phyloP scores from a whole-genome alignment of 1,140 invertebrate species.

The Hyles vespertilio region DNA sequence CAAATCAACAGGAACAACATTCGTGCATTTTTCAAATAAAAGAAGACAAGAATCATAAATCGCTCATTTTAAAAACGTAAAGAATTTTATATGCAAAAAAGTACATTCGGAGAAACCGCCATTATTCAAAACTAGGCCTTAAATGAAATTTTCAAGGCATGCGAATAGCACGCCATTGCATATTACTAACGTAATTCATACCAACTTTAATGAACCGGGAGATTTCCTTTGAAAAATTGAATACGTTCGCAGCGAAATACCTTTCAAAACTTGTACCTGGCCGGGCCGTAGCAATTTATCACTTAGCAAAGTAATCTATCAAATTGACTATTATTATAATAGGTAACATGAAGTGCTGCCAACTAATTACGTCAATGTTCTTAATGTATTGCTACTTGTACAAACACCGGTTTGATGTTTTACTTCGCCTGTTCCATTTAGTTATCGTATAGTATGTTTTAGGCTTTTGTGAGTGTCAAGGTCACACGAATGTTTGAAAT shows the following conservation, averaged over 20 bases:
- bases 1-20: too few species aligned
- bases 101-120: too few species aligned
- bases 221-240: slow-evolving; percentile 15
- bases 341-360: slow-evolving; percentile 1
- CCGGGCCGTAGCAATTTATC: slow-evolving; percentile 1
- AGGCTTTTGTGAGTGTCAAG: background rate
- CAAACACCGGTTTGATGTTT: slow-evolving; percentile 2
- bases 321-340: slow-evolving; percentile 8
- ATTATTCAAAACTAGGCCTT: slow-evolving; percentile 14
- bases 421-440: background rate
- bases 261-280: background rate
- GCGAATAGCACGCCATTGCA: slow-evolving; percentile 20
- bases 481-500: too few species aligned
- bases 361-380: slow-evolving; percentile 4
- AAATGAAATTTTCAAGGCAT: slow-evolving; percentile 24
- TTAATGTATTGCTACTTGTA: background rate
- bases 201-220: slow-evolving; percentile 24
- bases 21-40: too few species aligned
- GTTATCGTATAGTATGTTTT: background rate
- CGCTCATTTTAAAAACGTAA: too few species aligned
- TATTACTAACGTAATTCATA: slow-evolving; percentile 25
- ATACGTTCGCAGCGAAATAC: slow-evolving; percentile 4
- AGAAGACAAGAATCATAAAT: too few species aligned
- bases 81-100: too few species aligned
- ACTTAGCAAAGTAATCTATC: slow-evolving; percentile 5